Conservation (phyloP, 2,888 invertebrate species). For the Nephrotoma appendiculata region DNA sequence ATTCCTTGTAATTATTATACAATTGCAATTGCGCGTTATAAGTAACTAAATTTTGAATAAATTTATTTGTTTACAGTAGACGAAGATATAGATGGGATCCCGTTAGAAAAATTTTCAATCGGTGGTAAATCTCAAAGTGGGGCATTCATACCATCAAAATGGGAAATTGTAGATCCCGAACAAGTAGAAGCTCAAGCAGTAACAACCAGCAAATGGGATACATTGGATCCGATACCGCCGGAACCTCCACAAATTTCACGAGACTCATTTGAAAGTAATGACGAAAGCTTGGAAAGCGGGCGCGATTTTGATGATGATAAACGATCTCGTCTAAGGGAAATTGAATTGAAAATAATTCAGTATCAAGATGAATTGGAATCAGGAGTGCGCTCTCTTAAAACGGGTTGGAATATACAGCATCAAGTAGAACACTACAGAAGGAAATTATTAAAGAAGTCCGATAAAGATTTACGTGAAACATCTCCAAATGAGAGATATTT, state of each 20-base stretch:
- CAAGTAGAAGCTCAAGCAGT: conserved; percentile 65
- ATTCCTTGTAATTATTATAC: conserved; percentile 36
- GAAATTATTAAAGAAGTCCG: conserved; percentile 58
- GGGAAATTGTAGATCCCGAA: conserved; percentile 91
- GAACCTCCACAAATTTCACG: conserved; percentile 28
- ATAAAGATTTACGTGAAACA: conserved; percentile 11
- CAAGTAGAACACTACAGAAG: conserved; percentile 84
- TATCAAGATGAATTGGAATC: conserved; percentile 93
- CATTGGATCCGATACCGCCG: conserved; percentile 40
- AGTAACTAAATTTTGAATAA: neutral
- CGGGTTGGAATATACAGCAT: conserved; percentile 59
- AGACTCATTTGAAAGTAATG: conserved; percentile 26
- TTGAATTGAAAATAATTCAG: conserved; percentile 88
- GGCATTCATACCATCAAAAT: conserved; percentile 81
- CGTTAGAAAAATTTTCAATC: conserved; percentile 37
- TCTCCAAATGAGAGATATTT: conserved; percentile 14
- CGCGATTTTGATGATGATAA: conserved; percentile 52
- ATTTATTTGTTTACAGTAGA: conserved; percentile 36
- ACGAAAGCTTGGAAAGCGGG: conserved; percentile 20
- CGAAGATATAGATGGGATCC: conserved; percentile 62
- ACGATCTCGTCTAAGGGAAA: conserved; percentile 67
- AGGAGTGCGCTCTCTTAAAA: conserved; percentile 56
- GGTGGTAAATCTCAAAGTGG: conserved; percentile 22
- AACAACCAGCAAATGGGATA: conserved; percentile 80
- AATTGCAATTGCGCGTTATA: neutral